Base-by-base conservation (phyloP, 2,113 vertebrate genomes). In the Brevimyrus niger region DNA sequence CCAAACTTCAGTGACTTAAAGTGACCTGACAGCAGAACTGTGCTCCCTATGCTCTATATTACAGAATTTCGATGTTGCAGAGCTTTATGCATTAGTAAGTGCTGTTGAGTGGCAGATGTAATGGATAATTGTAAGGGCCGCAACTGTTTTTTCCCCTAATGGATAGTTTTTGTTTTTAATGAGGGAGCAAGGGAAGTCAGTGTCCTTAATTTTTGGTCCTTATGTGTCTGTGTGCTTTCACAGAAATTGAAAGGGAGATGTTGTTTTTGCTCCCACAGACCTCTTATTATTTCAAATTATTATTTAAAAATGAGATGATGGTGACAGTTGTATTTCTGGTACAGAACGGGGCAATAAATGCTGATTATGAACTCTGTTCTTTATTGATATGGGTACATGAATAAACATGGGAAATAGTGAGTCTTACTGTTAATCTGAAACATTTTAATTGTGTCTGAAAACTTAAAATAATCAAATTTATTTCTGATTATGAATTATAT, bases 91-190 rank as follows among this genome's bases (percentile, higher is more conserved):
- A 31, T 69, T 69, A 69, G n/a, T 31, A 69, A 69, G 61, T 69
- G 61, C 61, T 1, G n/a, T 15, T 27, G 61, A 69, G 61, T 69
- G 61, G 61, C 61, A 69, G 61, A 69, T 31, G 61, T 69, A 69
- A 69, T 69, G 61, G 61, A 31, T 31, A 69, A 69, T 69, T 31
- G 61, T 31, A 69, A 31, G 10, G 61, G 61, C n/a, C 13, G 61
- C 10, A 31, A 69, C 61, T 69, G 61, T 61, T 69, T 69, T 65
- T 31, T 13, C n/a, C n/a, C 27, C 61, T 69, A 69, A 69, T 69
- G 61, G 61, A 69, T 69, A 69, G 61, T 69, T 69, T 69, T 69
- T 69, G 61, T 69, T 69, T 69, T 69, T 69, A 69, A 69, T 69
- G 61, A 69, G 61, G 61, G 31, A 69, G 61, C 61, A 69, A 69